Conservation (phyloP, 2,113 vertebrate species). For the Catagonus wagneri region DNA sequence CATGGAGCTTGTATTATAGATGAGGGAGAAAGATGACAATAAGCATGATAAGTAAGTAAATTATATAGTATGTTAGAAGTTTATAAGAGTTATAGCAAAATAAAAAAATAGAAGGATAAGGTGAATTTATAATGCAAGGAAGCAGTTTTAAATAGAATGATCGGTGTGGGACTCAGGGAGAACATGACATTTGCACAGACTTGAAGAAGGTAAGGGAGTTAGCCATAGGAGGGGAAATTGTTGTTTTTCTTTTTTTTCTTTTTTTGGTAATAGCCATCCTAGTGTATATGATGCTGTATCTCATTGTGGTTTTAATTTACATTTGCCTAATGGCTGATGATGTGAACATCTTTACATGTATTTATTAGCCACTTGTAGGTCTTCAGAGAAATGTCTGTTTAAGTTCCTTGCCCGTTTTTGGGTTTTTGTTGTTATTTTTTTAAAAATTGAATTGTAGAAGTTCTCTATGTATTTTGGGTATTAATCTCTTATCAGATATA, state of each 20-base stretch:
- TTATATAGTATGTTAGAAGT: conserved; percentile 32
- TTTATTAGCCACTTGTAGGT: not conserved
- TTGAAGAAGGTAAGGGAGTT: not conserved
- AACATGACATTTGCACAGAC: not conserved
- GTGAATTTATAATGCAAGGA: not conserved
- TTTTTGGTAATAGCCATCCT: not conserved
- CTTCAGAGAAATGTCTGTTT: not conserved
- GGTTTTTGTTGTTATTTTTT: not conserved
- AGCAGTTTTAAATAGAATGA: conserved; percentile 15
- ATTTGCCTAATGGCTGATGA: conserved; percentile 34
- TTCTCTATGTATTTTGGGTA: not conserved
- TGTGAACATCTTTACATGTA: not conserved
- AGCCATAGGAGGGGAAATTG: not conserved
- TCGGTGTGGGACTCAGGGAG: not conserved
- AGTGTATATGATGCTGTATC: not conserved
- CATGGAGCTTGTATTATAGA: not conserved
- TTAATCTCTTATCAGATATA: not conserved
- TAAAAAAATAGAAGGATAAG: not conserved
- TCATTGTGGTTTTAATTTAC: conserved; percentile 36
- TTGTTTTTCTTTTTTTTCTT: not conserved
- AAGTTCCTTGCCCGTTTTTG: not conserved
- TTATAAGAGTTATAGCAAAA: conserved; percentile 12
- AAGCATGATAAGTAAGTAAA: not conserved
- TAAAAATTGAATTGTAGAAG: not conserved
- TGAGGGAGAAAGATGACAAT: not conserved